These are phyloP conservation scores for Masnerella sp. DNA, from an alignment of 2,888 invertebrate genomes.

Conservation along the genomic window DNA sequence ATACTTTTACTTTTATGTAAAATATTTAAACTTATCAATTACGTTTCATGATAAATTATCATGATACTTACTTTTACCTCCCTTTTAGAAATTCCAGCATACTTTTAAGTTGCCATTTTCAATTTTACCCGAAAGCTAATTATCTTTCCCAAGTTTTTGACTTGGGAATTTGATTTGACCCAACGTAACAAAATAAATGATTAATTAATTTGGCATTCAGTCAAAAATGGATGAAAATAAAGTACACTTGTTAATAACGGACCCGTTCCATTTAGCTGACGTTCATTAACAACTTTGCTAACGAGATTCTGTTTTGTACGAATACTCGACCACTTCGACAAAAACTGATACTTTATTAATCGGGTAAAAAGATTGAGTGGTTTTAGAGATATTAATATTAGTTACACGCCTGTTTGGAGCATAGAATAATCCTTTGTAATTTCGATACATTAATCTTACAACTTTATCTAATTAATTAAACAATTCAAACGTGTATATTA, in stretches of 20 bases:
- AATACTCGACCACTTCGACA: not conserved
- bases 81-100: too few species aligned
- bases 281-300: constrained; percentile 7
- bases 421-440: not conserved
- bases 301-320: constrained; percentile 1
- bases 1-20: too few species aligned
- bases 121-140: too few species aligned
- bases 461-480: too few species aligned
- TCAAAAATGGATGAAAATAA: not conserved
- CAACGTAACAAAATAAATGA: not conserved
- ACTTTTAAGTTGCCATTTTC: not conserved
- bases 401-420: not conserved
- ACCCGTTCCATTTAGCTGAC: not conserved
- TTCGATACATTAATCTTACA: not conserved
- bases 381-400: constrained; percentile 7
- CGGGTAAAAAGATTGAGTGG: constrained; percentile 2
- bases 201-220: not conserved
- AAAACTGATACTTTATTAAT: constrained; percentile 14
- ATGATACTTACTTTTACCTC: too few species aligned
- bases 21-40: too few species aligned
- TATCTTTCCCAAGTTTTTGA: too few species aligned
- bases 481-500: too few species aligned
- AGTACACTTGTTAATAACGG: constrained; percentile 7
- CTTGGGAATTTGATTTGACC: too few species aligned
- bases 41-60: too few species aligned